Evolutionary conservation across 2,113 vertebrate species (phyloP), one percentile per base, ranked within the genome.

Genomic region (Leptocoma aspasia): DNA sequence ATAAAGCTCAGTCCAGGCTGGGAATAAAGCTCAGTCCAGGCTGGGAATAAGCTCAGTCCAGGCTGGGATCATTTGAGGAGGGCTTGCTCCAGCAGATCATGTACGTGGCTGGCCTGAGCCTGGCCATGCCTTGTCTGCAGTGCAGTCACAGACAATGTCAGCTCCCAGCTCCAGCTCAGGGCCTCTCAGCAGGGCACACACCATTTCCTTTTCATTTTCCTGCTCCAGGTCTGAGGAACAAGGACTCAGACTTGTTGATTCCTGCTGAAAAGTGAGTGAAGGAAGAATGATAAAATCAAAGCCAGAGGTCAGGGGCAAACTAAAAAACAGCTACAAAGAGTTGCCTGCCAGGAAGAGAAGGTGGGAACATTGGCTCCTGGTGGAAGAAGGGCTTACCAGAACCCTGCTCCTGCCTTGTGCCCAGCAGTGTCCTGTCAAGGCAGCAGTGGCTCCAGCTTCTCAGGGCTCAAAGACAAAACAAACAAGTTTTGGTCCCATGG

Each of bases 401-500:
- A 64, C 5, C 4, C 4, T 44, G 50, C 28, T 49, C 44, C 70
- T 66, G 42, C 12, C 20, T 5, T 4, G 26, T 8, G 77, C n/a
- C 20, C 13, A 57, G 39, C 1, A 2, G 17, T 19, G 16, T 60
- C 47, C 75, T 61, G 24, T 21, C 49, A 42, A 3, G 28, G 39
- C 68, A 79, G 52, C 57, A 44, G 24, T 11, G 12, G 15, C 49
- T 61, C 21, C 14, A 56, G 2, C 3, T 53, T 70, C 27, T 26
- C 10, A 31, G 44, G 19, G 14, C 27, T 82, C 24, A 44, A n/a
- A 70, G 17, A 20, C 28, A 78, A 42, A 75, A 28, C 12, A 81
- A 63, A 7, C 22, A 35, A 9, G 2, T 4, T 64, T 23, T 69
- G 35, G 14, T 42, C 4, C 20, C 19, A 15, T 1, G 0, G 8